These are phyloP conservation scores for Chelonia mydas DNA, from an alignment of 2,797 vertebrate species.

Conservation along the genomic window DNA sequence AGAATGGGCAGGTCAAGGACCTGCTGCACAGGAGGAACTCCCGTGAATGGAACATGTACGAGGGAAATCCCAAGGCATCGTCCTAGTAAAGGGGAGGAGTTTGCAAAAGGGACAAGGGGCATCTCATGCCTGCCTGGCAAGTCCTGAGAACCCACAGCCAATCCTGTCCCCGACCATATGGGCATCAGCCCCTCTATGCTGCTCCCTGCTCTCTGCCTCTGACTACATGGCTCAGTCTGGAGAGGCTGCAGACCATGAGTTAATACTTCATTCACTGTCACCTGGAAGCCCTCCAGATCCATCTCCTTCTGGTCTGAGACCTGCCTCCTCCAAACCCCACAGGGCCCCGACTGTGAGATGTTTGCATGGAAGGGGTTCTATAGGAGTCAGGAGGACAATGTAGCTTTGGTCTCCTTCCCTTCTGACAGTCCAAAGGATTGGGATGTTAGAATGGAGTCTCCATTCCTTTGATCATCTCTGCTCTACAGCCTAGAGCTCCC, in stretches of 20 bases:
- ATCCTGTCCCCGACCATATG: not conserved
- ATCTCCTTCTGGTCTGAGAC: not conserved
- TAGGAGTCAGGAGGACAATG: not conserved
- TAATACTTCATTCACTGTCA: not conserved
- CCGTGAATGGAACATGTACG: too few species aligned
- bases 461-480: not conserved
- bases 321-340: not conserved
- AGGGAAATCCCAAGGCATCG: not conserved
- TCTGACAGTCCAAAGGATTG: not conserved
- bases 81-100: not conserved
- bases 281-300: not conserved
- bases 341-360: not conserved
- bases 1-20: not conserved
- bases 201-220: not conserved
- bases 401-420: not conserved
- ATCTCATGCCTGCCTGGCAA: not conserved
- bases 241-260: not conserved
- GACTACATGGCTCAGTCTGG: not conserved
- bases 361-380: not conserved
- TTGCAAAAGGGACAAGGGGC: not conserved
- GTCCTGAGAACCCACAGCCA: not conserved
- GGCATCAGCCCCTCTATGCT: not conserved
- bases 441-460: rapidly evolving
- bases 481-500: not conserved
- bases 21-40: not conserved